Percentiles rank a stretch among this genome's conserved stretches.
Evolutionary conservation across 2,113 vertebrate species (phyloP).

Genomic region (Erinaceus europaeus): DNA sequence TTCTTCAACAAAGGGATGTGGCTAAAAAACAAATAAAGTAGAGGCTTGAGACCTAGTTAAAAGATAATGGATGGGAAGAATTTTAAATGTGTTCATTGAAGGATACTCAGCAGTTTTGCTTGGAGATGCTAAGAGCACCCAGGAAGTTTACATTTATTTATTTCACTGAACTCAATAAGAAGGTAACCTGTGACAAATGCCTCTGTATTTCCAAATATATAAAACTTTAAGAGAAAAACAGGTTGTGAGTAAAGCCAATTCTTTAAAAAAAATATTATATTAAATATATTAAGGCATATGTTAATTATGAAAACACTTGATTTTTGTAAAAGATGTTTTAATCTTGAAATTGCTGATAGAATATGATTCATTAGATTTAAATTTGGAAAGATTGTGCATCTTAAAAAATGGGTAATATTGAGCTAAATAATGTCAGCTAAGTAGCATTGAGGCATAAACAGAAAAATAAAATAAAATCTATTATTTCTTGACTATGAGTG

Average conservation of each 20-base stretch:
- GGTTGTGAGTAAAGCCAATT: slow-evolving; percentile 21
- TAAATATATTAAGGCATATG: background rate
- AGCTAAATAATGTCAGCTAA: slow-evolving; percentile 51
- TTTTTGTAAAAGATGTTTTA: slow-evolving; percentile 35
- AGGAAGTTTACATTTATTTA: background rate
- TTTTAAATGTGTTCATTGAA: background rate
- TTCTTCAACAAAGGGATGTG: too few species aligned
- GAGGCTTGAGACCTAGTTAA: too few species aligned
- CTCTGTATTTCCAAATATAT: background rate
- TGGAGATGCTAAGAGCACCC: slow-evolving; percentile 6
- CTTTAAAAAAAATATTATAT: background rate
- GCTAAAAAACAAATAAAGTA: too few species aligned
- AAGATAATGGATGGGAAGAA: background rate
- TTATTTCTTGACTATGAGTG: slow-evolving; percentile 62
- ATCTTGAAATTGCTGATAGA: slow-evolving; percentile 20
- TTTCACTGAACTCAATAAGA: slow-evolving; percentile 30
- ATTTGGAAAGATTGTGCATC: slow-evolving; percentile 43
- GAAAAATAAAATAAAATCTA: slow-evolving; percentile 62
- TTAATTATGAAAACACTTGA: slow-evolving; percentile 29
- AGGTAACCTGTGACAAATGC: background rate
- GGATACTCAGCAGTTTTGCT: background rate
- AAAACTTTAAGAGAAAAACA: slow-evolving; percentile 21
- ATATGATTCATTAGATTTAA: slow-evolving; percentile 32
- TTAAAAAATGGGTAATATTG: slow-evolving; percentile 13
- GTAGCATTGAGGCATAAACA: slow-evolving; percentile 57